Evolutionary conservation across 2,797 vertebrate genomes (phyloP).

Genomic region (Parambassis ranga): DNA sequence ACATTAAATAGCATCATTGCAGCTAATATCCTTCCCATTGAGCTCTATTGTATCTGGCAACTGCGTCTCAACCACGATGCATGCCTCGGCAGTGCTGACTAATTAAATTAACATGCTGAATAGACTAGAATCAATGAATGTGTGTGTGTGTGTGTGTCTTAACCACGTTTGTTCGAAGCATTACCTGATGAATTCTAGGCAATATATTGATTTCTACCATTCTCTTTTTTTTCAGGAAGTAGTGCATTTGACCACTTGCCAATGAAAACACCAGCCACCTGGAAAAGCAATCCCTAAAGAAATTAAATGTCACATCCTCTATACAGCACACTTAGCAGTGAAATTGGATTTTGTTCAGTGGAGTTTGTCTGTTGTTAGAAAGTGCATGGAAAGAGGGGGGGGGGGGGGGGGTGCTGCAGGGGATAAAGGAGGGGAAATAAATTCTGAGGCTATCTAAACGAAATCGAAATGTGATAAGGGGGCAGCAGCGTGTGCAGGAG

Average conservation of each 20-base stretch:
- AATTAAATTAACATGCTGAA: slow-evolving; percentile 50
- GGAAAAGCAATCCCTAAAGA: slow-evolving; percentile 58
- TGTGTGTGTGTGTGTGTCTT: slow-evolving; percentile 9
- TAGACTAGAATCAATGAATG: slow-evolving; percentile 42
- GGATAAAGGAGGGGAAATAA: slow-evolving; percentile 29
- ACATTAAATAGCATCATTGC: slow-evolving; percentile 51
- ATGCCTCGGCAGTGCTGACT: slow-evolving; percentile 40
- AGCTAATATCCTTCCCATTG: slow-evolving; percentile 46
- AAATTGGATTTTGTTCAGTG: slow-evolving; percentile 68
- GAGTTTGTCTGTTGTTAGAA: slow-evolving; percentile 50
- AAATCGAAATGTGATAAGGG: slow-evolving; percentile 49
- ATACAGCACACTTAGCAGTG: slow-evolving; percentile 65
- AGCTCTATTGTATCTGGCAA: slow-evolving; percentile 38
- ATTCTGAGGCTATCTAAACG: slow-evolving; percentile 31
- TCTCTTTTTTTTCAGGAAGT: slow-evolving; percentile 26
- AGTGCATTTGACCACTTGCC: slow-evolving; percentile 40
- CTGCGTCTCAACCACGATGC: slow-evolving; percentile 23
- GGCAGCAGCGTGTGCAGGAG: slow-evolving; percentile 5
- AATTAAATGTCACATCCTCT: slow-evolving; percentile 72
- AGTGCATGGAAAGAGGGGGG: slow-evolving; percentile 40
- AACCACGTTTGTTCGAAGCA: slow-evolving; percentile 38
- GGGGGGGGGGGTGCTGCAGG: slow-evolving; percentile 33
- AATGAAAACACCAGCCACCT: slow-evolving; percentile 22
- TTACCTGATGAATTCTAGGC: slow-evolving; percentile 56
- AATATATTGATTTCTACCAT: slow-evolving; percentile 47